Evolutionary conservation across 2,888 invertebrate genomes (phyloP).

Genomic region (Polydrusus cervinus): DNA sequence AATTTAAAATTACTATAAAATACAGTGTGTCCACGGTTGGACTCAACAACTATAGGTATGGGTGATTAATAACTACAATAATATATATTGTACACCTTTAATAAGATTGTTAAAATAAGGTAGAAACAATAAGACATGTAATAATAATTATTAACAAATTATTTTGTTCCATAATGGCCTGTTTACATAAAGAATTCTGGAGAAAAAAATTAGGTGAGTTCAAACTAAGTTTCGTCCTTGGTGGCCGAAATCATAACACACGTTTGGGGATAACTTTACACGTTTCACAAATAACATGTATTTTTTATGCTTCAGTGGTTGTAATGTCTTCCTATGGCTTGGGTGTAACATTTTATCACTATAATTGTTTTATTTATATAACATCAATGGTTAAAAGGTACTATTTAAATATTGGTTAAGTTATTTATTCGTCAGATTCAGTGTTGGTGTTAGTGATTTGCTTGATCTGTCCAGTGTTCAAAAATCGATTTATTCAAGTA

Average conservation of each 20-base stretch:
- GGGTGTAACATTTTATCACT: conserved; percentile 12
- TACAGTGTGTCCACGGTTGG: too few species aligned
- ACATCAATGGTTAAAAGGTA: background rate
- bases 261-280: conserved; percentile 21
- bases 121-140: conserved; percentile 3
- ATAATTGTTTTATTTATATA: background rate
- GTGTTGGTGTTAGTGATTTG: background rate
- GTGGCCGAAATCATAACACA: conserved; percentile 40
- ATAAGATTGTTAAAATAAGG: conserved; percentile 13
- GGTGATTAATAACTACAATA: too few species aligned
- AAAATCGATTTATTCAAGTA: background rate
- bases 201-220: conserved; percentile 88
- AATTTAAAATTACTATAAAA: too few species aligned
- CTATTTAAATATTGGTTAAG: too few species aligned
- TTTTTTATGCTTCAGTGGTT: conserved; percentile 22
- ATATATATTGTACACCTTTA: background rate
- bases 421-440: background rate
- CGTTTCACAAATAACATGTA: conserved; percentile 29
- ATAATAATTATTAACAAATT: conserved; percentile 37
- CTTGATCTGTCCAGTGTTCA: background rate
- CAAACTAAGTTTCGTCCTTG: conserved; percentile 20
- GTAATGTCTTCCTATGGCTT: conserved; percentile 18
- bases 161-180: conserved; percentile 75
- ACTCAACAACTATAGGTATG: too few species aligned
- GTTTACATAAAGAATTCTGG: conserved; percentile 82